These are phyloP conservation scores for Volucella bombylans DNA, from an alignment of 2,888 invertebrate species.

Conservation along the genomic window DNA sequence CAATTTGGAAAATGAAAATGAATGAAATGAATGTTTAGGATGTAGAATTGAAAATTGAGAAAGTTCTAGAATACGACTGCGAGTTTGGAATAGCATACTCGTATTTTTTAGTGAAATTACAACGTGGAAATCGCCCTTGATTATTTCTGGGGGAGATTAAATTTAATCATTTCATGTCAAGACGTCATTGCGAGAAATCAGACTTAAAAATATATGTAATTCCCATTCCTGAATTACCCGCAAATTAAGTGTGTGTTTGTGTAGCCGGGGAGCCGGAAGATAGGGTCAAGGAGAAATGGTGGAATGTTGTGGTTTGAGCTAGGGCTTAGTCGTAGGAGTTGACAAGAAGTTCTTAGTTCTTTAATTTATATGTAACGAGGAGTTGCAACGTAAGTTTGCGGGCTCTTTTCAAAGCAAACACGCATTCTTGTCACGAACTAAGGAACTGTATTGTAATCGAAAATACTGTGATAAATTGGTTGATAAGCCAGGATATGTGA, in stretches of 20 bases:
- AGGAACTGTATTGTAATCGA: no score
- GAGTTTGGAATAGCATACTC: not conserved
- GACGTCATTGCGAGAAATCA: conserved; percentile 14
- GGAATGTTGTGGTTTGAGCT: not conserved
- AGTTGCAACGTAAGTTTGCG: no score
- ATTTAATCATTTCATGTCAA: conserved; percentile 46
- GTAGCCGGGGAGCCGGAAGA: not conserved
- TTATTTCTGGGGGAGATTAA: conserved; percentile 4
- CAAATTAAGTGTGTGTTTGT: conserved; percentile 11
- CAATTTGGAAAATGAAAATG: not conserved
- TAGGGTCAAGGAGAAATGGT: conserved; percentile 5
- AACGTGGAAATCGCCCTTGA: conserved; percentile 3
- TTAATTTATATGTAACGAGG: no score
- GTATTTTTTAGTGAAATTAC: not conserved
- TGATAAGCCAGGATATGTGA: no score
- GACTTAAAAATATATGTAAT: not conserved
- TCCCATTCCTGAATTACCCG: not conserved
- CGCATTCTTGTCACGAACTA: not conserved
- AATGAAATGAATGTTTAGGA: not conserved
- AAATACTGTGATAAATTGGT: no score
- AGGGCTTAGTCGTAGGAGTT: not conserved
- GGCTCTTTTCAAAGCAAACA: not conserved
- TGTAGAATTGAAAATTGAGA: not conserved
- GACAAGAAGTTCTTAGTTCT: not conserved
- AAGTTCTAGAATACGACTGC: conserved; percentile 2